Conservation (phyloP, 2,113 vertebrate species). For the Erythrocercus mccallii region DNA sequence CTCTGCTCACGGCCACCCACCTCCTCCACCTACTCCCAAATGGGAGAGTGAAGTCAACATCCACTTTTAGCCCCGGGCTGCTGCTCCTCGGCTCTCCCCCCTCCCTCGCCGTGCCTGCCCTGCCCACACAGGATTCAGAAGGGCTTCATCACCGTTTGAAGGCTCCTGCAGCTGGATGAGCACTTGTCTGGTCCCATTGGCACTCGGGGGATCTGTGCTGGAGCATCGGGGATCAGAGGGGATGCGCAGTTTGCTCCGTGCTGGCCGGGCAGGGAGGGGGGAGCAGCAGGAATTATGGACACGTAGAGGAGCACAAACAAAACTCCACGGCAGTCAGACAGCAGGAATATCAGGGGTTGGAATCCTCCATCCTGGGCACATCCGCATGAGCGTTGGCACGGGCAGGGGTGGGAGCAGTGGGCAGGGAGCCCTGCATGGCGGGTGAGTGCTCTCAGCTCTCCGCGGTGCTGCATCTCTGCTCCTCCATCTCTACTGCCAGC, state of each 20-base stretch:
- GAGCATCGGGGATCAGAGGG: neutral
- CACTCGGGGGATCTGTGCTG: accelerated
- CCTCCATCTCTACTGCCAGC: neutral
- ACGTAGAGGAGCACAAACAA: neutral
- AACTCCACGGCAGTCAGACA: neutral
- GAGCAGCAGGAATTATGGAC: neutral
- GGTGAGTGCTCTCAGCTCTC: neutral
- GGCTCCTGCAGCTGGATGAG: neutral
- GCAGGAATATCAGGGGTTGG: neutral
- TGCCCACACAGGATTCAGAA: neutral
- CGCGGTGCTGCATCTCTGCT: neutral
- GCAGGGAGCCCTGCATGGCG: accelerated
- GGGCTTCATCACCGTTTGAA: neutral
- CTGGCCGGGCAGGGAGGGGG: neutral
- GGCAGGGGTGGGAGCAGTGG: neutral
- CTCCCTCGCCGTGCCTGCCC: neutral
- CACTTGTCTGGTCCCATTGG: accelerated
- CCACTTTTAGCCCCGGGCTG: slow-evolving; percentile 48
- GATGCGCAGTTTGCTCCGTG: accelerated
- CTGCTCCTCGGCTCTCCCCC: neutral
- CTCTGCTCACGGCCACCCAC: slow-evolving; percentile 46
- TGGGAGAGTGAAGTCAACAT: slow-evolving; percentile 58
- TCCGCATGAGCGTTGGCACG: accelerated
- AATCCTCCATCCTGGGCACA: neutral
- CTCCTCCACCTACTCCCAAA: slow-evolving; percentile 38